Evolutionary conservation across 2,113 vertebrate species (phyloP), one percentile per base, ranked within the genome.

Genomic region (Naja naja): DNA sequence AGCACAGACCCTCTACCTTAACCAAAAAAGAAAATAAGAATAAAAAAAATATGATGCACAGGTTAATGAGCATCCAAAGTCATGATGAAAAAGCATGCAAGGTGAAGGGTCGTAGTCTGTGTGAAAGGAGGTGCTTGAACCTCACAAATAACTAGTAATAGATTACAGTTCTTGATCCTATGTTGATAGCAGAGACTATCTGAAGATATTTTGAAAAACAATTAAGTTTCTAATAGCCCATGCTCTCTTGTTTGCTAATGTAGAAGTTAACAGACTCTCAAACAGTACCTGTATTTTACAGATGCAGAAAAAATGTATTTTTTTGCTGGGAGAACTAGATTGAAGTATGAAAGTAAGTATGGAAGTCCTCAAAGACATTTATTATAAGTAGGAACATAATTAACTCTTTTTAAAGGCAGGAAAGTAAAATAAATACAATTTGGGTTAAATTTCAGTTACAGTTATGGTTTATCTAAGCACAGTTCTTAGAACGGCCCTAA

Each of bases 31-130:
- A 45, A 0, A 43, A 23, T 43, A 53, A 34, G 4, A 34, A 34
- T 69, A 69, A 69, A 56, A 54, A 64, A 89, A 90, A 90, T 47
- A 89, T 89, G 55, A 45, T 49, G 43, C 14, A 49, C 64, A 85
- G 1, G 9, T 49, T 89, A 95, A 96, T 94, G 45, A n/a, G 22
- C 81, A 47, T 43, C 16, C 47, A 56, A 39, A 69, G 30, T 88
- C 30, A 11, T 20, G n/a, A 43, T 54, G 39, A 53, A 53, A 53
- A 53, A 53, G 20, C 55, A 39, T 27, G 4, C 34, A 58, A 52
- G 30, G 22, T 81, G 85, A 55, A 18, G 34, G 9, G 23, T 30
- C 27, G 14, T n/a, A 5, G 5, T 92, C 18, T 92, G 20, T 39
- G 30, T 92, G 52, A 86, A 43, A 25, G 47, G 64, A 30, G 23